These are phyloP conservation scores for Dysmachus trigonus DNA, from an alignment of 2,888 invertebrate genomes.

Conservation along the genomic window DNA sequence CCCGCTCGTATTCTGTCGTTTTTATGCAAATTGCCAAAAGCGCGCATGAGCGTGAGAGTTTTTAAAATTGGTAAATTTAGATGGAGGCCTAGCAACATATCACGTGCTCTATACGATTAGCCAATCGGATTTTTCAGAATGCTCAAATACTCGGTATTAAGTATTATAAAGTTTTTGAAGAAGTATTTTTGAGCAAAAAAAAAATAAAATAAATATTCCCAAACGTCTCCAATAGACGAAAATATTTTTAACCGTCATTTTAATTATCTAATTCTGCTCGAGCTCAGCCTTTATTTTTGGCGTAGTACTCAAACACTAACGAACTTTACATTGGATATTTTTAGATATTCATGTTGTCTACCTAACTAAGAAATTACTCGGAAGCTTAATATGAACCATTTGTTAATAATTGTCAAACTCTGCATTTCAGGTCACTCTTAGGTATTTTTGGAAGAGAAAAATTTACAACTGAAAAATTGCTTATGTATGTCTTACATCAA, in stretches of 20 bases:
- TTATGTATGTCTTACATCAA: background rate
- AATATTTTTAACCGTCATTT: background rate
- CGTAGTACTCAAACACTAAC: background rate
- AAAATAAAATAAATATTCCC: background rate
- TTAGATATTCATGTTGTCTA: background rate
- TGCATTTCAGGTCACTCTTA: background rate
- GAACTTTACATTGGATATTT: background rate
- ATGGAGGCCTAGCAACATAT: slow-evolving; percentile 39
- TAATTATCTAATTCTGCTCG: background rate
- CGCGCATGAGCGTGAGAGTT: background rate
- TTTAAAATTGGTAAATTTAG: slow-evolving; percentile 38
- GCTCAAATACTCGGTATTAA: background rate
- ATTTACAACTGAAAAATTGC: background rate
- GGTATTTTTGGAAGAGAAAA: background rate
- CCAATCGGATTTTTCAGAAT: slow-evolving; percentile 3
- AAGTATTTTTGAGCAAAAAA: background rate
- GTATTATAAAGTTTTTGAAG: background rate
- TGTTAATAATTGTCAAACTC: background rate
- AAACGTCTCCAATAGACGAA: background rate
- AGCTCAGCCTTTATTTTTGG: background rate
- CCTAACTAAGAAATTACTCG: background rate
- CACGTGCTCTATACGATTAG: slow-evolving; percentile 36
- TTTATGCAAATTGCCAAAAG: background rate
- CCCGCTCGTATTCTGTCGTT: background rate
- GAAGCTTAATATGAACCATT: background rate